Percentiles rank a stretch among this genome's conserved stretches.
Conservation (phyloP, 1,140 invertebrate species). For the Antheraea mylitta region DNA sequence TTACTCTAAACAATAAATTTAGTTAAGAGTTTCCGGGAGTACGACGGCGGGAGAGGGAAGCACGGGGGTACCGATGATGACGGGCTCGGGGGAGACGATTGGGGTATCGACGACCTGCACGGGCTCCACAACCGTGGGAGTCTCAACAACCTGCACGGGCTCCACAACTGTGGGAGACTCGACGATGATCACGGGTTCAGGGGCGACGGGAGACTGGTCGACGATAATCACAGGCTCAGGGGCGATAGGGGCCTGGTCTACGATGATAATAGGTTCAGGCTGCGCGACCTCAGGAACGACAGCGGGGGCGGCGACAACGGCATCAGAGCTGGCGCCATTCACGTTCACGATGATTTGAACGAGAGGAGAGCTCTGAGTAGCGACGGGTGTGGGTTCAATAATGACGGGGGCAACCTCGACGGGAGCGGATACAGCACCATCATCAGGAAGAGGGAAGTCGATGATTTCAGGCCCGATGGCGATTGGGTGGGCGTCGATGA, state of each 20-base stretch:
- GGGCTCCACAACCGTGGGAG: too few species aligned
- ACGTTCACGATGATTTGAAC: slow-evolving; percentile 31
- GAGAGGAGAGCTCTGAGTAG: slow-evolving; percentile 30
- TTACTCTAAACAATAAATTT: slow-evolving; percentile 6
- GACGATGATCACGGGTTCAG: slow-evolving; percentile 24
- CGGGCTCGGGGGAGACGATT: slow-evolving; percentile 11
- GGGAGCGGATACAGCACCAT: slow-evolving; percentile 7
- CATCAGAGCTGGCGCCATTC: slow-evolving; percentile 8
- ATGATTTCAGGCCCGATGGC: slow-evolving; percentile 5
- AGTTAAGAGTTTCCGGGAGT: slow-evolving; percentile 30
- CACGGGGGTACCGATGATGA: slow-evolving; percentile 35
- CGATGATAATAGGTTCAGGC: not conserved
- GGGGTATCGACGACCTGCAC: too few species aligned
- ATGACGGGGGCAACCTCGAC: slow-evolving; percentile 5
- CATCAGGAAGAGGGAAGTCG: slow-evolving; percentile 19
- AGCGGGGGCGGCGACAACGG: slow-evolving; percentile 10
- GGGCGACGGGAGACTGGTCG: slow-evolving; percentile 11
- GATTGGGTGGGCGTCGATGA: too few species aligned
- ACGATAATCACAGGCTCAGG: slow-evolving; percentile 15
- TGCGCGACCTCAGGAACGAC: not conserved
- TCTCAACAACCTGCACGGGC: slow-evolving; percentile 17
- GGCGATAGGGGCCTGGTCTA: not conserved
- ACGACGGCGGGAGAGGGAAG: slow-evolving; percentile 19
- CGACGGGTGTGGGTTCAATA: not conserved
- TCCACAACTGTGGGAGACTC: slow-evolving; percentile 18